A percentile compares a stretch with the other conserved stretches of the same genome.
phyloP scores from a whole-genome alignment of 2,888 invertebrate genomes.

The Drosophila sordidula region DNA sequence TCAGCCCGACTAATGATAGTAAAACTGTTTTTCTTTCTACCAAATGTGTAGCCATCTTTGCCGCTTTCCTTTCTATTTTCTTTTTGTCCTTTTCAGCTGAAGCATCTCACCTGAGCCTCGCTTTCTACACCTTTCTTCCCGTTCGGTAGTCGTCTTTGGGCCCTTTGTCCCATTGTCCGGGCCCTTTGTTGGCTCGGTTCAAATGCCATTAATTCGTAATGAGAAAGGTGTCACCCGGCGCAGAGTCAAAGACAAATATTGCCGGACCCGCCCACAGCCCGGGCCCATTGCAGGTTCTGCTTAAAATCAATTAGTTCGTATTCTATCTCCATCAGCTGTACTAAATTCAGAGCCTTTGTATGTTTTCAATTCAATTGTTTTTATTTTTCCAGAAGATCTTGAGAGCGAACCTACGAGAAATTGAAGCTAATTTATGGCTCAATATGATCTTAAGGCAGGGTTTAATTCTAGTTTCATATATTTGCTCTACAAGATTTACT shows the following conservation, averaged over 20 bases:
- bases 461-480: no score
- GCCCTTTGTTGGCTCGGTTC: slow-evolving; percentile 45
- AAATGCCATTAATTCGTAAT: slow-evolving; percentile 82
- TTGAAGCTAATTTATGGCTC: neutral
- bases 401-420: neutral
- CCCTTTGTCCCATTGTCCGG: slow-evolving; percentile 42
- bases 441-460: neutral
- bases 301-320: slow-evolving; percentile 79
- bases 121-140: slow-evolving; percentile 48
- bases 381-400: neutral
- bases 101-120: slow-evolving; percentile 37
- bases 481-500: no score
- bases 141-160: slow-evolving; percentile 28
- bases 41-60: slow-evolving; percentile 5
- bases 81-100: slow-evolving; percentile 19
- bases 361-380: neutral
- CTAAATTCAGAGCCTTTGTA: slow-evolving; percentile 36
- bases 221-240: slow-evolving; percentile 78
- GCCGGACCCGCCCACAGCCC: slow-evolving; percentile 57
- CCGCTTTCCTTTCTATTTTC: slow-evolving; percentile 10
- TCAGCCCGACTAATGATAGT: slow-evolving; percentile 74
- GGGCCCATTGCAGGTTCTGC: slow-evolving; percentile 62
- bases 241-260: slow-evolving; percentile 79
- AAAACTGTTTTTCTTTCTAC: slow-evolving; percentile 65
- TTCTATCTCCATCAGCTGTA: slow-evolving; percentile 65